Conservation (phyloP, 2,888 invertebrate genomes). For the Cheilosia scutellata region DNA sequence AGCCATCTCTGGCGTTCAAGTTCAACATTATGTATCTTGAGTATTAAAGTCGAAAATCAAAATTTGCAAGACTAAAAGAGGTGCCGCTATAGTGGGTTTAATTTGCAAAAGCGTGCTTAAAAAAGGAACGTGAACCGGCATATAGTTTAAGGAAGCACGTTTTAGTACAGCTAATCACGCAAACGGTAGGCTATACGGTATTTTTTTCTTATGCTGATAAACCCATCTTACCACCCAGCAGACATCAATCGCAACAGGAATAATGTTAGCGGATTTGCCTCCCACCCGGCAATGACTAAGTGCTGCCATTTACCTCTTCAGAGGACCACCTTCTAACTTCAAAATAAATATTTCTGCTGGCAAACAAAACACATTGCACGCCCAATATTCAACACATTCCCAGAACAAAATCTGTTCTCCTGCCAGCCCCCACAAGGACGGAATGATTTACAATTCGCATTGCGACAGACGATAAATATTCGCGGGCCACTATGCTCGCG, state of each 20-base stretch:
- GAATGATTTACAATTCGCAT: conserved; percentile 28
- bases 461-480: conserved; percentile 28
- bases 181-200: too few relatives aligned
- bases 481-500: conserved; percentile 13
- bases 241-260: not conserved
- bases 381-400: not conserved
- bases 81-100: too few relatives aligned
- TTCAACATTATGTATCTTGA: too few relatives aligned
- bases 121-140: too few relatives aligned
- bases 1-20: too few relatives aligned
- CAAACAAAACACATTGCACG: conserved; percentile 14
- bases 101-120: too few relatives aligned
- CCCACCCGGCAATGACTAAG: conserved; percentile 16
- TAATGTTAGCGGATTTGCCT: not conserved
- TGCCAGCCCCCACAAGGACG: conserved; percentile 16
- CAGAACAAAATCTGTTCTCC: conserved; percentile 9
- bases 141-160: too few relatives aligned
- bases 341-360: conserved; percentile 1
- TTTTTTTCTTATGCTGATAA: too few relatives aligned
- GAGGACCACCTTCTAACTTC: conserved; percentile 11
- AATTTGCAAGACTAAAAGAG: too few relatives aligned
- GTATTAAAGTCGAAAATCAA: too few relatives aligned
- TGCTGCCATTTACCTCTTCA: conserved; percentile 7
- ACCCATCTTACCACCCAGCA: not conserved
- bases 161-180: too few relatives aligned